Base-by-base conservation (phyloP, 2,797 vertebrate genomes). In the Orestias chungarensis region DNA sequence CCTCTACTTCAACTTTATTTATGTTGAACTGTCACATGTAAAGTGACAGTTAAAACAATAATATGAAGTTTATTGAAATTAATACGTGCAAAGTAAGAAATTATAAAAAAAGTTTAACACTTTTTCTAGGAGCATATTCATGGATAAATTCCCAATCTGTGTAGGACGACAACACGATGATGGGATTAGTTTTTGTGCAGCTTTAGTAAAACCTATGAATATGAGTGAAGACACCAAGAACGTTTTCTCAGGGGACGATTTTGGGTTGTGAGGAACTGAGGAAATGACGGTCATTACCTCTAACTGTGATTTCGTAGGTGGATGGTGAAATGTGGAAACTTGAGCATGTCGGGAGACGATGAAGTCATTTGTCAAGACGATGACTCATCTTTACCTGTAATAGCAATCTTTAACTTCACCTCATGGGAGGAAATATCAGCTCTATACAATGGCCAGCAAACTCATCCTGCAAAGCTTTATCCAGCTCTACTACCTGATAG, bases 351-450 rank as follows among this genome's bases (percentile, higher is more conserved):
- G 15, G 59, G 20, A 40, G 35, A 38, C n/a, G 57, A 40, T 40
- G 35, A 38, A 40, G 59, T 62, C 35, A 62, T n/a, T 40, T 62
- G 33, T 61, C 57, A 61, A n/a, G 35, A 38, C n/a, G 57, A 38
- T 38, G 57, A 61, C 23, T 61, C 23, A 40, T n/a, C 57, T 61
- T 61, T 61, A 38, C 11, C 57, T 40, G 20, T 61, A n/a, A 61
- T 61, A 40, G 57, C 23, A 11, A 61, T 61, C 57, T 61, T 40
- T 61, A 40, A 61, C 59, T 62, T 62, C 35, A 38, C 35, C 33
- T 25, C 57, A 61, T 35, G 33, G n/a, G 20, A 61, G 14, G 4
- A n/a, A 10, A 23, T n/a, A 61, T 61, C 57, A 61, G 57, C 23
- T 38, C 38, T 61, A 61, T 61, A 61, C 10, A 18, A 38, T 38